phyloP scores from a whole-genome alignment of 2,888 invertebrate genomes.

The Harpagoxenus sublaevis region DNA sequence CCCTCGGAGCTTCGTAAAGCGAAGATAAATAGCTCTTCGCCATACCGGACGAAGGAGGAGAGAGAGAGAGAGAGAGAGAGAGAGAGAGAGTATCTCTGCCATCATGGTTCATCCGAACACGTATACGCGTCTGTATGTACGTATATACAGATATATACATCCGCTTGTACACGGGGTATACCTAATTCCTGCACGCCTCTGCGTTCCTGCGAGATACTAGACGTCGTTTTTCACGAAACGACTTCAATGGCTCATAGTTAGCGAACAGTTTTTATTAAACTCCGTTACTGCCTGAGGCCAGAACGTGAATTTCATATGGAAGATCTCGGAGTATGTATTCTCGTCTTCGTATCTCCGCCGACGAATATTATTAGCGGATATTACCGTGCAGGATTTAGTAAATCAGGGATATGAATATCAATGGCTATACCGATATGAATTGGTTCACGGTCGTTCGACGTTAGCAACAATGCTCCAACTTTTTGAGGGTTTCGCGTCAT shows the following conservation, averaged over 20 bases:
- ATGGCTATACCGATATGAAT: not conserved
- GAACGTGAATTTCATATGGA: constrained; percentile 27
- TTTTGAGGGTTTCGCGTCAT: not conserved
- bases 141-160: constrained; percentile 45
- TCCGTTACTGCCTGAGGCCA: constrained; percentile 17
- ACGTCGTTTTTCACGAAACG: constrained; percentile 69
- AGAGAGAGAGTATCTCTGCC: constrained; percentile 64
- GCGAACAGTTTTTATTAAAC: constrained; percentile 53
- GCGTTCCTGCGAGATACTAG: constrained; percentile 57
- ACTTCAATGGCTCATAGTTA: constrained; percentile 56
- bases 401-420: constrained; percentile 1
- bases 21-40: constrained; percentile 80
- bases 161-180: constrained; percentile 3
- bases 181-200: constrained; percentile 48
- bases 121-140: constrained; percentile 26
- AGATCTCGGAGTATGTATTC: not conserved
- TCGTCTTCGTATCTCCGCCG: not conserved
- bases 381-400: not conserved
- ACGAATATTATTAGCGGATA: constrained; percentile 28
- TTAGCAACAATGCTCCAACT: not conserved
- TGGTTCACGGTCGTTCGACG: not conserved
- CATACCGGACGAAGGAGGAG: constrained; percentile 52
- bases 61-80: not conserved
- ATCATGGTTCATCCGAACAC: constrained; percentile 57
- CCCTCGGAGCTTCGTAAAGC: constrained; percentile 78